Evolutionary conservation across 2,113 vertebrate species (phyloP), one percentile per base, ranked within the genome.

Genomic region (Macheiramphus alcinus): DNA sequence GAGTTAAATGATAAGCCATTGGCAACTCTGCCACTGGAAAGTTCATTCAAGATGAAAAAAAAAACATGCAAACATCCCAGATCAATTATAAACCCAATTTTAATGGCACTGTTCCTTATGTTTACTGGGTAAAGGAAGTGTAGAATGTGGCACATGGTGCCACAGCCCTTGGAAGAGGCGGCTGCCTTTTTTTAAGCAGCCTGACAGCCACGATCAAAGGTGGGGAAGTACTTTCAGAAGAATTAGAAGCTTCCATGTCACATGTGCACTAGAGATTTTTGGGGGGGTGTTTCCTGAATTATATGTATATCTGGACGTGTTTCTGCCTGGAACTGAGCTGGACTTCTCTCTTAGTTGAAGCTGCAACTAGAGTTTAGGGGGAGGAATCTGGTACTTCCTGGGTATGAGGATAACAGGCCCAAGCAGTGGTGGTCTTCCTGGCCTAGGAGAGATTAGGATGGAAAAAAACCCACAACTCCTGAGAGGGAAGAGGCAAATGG

Each of bases 391-490:
- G 13, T 83, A 16, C n/a, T 70, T 75, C 26, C 40, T 92, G 81
- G 34, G 6, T 55, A 6, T 62, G 50, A 56, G 55, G 32, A 53
- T 80, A 76, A 53, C 11, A n/a, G 48, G 36, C 43, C 26, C 59
- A 74, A n/a, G 50, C 61, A 71, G 10, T 81, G n/a, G 47, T 75
- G 70, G 7, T 71, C 65, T 74, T 81, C 38, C 47, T 93, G 58
- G 26, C 26, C 42, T 76, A n/a, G 67, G n/a, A 80, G 85, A 83
- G 62, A 36, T 71, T 29, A 66, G 63, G 36, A 87, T 67, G 48
- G 47, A 16, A 42, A 73, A 11, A 9, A 5, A 0, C 13, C n/a
- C 26, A 18, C 40, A 50, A 0, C 18, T 61, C 34, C 34, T 71
- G 52, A 67, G 66, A 73, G 47, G 29, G n/a, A 63, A 32, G 34